These are phyloP conservation scores for Porites australiensis DNA, from an alignment of 64 coral and sea anemone species.

Conservation along the genomic window DNA sequence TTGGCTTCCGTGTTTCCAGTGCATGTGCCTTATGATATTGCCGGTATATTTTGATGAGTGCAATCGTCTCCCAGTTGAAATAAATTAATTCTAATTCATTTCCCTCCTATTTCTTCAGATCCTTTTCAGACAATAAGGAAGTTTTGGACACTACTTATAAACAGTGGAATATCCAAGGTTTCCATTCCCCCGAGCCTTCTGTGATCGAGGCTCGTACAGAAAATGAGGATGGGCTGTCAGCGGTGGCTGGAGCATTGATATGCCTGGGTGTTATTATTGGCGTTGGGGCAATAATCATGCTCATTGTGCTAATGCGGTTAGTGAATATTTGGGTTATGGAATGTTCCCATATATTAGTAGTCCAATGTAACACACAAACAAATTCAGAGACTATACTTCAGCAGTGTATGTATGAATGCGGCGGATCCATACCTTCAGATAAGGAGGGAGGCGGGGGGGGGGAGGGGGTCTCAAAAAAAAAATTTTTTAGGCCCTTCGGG, in stretches of 20 bases:
- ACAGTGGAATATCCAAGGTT: slow-evolving; percentile 64
- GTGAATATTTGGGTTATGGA: background rate
- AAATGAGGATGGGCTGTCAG: slow-evolving; percentile 40
- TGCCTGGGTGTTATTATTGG: slow-evolving; percentile 80
- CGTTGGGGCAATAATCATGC: slow-evolving; percentile 74
- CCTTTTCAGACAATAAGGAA: slow-evolving; percentile 8
- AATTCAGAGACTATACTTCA: too few species aligned
- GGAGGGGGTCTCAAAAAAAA: too few species aligned
- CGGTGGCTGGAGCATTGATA: slow-evolving; percentile 72
- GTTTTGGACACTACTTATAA: slow-evolving; percentile 7
- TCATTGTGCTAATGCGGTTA: slow-evolving; percentile 81
- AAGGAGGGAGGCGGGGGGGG: too few species aligned
- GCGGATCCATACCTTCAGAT: too few species aligned
- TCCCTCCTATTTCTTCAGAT: background rate
- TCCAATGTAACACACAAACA: too few species aligned
- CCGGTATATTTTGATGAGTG: too few species aligned
- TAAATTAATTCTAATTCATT: background rate
- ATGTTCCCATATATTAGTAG: too few species aligned
- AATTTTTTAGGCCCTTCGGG: too few species aligned
- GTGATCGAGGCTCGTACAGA: background rate
- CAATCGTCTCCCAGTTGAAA: too few species aligned
- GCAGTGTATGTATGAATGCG: too few species aligned
- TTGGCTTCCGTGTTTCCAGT: too few species aligned
- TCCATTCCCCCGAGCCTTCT: background rate
- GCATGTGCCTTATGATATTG: too few species aligned